Base-by-base conservation (phyloP, 2,797 vertebrate species). In the Aplochiton taeniatus region DNA sequence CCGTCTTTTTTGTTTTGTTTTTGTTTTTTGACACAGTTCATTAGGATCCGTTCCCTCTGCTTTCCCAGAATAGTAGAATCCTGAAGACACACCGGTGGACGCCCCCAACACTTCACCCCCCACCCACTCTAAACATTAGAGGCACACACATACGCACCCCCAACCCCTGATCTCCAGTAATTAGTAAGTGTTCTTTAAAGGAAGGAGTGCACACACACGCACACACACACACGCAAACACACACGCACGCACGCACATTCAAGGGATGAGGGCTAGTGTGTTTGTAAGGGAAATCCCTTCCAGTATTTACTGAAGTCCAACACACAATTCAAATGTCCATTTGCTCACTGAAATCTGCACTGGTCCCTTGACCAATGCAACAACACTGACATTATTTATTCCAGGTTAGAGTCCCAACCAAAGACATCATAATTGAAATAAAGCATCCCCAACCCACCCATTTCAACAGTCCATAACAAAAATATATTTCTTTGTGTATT, bases 401-500 rank as follows among this genome's bases (percentile, higher is more conserved):
- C 77, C 78, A 77, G 66, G 73, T 73, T 70, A 73, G 68, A 83
- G 71, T 78, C 67, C 76, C 74, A 74, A 83, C 83, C 83, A 73
- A 81, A 79, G 75, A 83, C 73, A 80, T 79, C 65, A 69, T 72
- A 78, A 82, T 78, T 74, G 60, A 85, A 88, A 85, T 62, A 50
- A 88, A 79, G 82, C 58, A 81, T 67, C 66, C 73, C 62, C 72
- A 63, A 77, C 20, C 75, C 63, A 63, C 71, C 80, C 78, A 19
- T 75, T 66, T 74, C 54, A 84, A 85, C 81, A 85, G 83, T 80
- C 85, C 74, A 85, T 91, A 92, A 91, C 82, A 91, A 92, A 92
- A 91, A 93, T 91, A 93, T 81, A 91, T 85, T 85, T 92, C 90
- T 92, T 83, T 91, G 88, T 58, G 84, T 90, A 89, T 70, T 72